These are phyloP conservation scores for Leucophora obtusa DNA, from an alignment of 2,888 invertebrate species.

Conservation along the genomic window DNA sequence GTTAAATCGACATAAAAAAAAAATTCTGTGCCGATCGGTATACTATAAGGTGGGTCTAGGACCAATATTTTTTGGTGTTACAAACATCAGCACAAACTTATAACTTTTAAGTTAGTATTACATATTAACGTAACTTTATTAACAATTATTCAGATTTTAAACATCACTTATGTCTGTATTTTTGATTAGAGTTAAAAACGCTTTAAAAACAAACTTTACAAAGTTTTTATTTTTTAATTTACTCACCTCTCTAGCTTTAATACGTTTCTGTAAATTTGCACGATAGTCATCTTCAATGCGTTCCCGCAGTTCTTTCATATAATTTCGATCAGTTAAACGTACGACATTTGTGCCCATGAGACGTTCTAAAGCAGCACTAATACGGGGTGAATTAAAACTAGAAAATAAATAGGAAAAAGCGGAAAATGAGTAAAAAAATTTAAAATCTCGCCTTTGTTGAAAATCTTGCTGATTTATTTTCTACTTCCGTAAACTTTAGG, in stretches of 20 bases:
- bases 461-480: slow-evolving; percentile 10
- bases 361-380: slow-evolving; percentile 77
- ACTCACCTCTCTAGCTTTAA: slow-evolving; percentile 81
- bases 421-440: background rate
- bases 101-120: too few species aligned
- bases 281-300: slow-evolving; percentile 82
- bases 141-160: too few species aligned
- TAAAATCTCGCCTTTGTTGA: background rate
- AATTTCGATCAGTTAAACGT: slow-evolving; percentile 82
- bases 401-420: background rate
- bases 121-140: too few species aligned
- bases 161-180: too few species aligned
- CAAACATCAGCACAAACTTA: too few species aligned
- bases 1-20: too few species aligned
- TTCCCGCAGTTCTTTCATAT: slow-evolving; percentile 82
- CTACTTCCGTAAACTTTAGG: background rate
- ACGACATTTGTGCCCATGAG: slow-evolving; percentile 81
- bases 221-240: background rate
- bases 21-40: too few species aligned
- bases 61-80: too few species aligned
- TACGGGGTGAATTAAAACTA: slow-evolving; percentile 78
- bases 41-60: too few species aligned
- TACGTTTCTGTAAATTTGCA: slow-evolving; percentile 80
- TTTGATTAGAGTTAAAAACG: too few species aligned
- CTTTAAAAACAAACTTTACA: too few species aligned